Evolutionary conservation across 2,113 vertebrate genomes (phyloP).

Genomic region (Paratilapia polleni): DNA sequence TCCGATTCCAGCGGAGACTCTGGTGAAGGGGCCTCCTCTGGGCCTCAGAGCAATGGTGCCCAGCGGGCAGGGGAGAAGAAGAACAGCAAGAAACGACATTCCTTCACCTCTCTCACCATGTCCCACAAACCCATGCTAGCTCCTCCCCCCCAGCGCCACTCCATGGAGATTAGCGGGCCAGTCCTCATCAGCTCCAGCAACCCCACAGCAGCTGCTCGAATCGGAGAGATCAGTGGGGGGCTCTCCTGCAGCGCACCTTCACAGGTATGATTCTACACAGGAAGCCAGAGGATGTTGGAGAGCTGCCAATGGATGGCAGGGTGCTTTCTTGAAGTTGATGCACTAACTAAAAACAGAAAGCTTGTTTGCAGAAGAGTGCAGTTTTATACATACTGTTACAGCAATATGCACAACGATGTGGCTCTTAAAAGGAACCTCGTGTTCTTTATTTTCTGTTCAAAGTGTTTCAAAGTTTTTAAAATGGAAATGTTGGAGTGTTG

Average conservation of each 20-base stretch:
- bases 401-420: background rate
- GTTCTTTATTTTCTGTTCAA: background rate
- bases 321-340: background rate
- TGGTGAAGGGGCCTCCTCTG: constrained; percentile 87
- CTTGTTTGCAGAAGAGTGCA: background rate
- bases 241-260: constrained; percentile 97
- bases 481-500: background rate
- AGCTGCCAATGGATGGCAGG: background rate
- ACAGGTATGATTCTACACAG: constrained; percentile 83
- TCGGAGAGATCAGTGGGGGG: constrained; percentile 91
- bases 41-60: constrained; percentile 84
- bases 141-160: constrained; percentile 93
- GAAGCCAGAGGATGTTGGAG: background rate
- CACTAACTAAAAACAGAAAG: background rate
- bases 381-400: background rate
- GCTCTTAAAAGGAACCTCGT: background rate
- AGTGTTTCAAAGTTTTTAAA: background rate
- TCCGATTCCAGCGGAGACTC: constrained; percentile 82
- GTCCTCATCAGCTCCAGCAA: constrained; percentile 99
- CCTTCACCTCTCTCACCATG: constrained; percentile 98
- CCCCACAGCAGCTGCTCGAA: constrained; percentile 93
- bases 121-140: constrained; percentile 94
- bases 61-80: constrained; percentile 92
- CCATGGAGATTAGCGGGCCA: constrained; percentile 98
- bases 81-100: constrained; percentile 98